Base-by-base conservation (phyloP, 2,113 vertebrate genomes). In the Cavia porcellus region DNA sequence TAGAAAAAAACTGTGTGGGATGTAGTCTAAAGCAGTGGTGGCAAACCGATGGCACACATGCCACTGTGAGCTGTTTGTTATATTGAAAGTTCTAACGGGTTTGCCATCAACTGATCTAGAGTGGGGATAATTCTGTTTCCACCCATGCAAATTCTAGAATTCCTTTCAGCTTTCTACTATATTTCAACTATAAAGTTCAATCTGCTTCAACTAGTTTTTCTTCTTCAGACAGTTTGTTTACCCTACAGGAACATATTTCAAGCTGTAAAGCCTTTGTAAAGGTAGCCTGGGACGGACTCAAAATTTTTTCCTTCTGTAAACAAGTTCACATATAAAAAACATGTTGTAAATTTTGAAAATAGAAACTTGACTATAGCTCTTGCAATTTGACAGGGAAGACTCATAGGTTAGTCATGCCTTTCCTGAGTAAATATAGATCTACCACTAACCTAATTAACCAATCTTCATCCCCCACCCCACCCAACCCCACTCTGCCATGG, bases 391-490 rank as follows among this genome's bases (percentile, higher is more conserved):
- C 3, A 20, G 79, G 88, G 72, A 92, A 61, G 90, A 87, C 42
- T 96, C 94, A 95, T 0, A 95, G 88, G 93, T 74, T 35, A 35
- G 64, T 87, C 86, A 96, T 93, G 80, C 45, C 38, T 95, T 94
- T 96, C 89, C 77, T 97, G 75, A 96, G 95, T 92, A 98, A 97
- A 98, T 96, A 88, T 45, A 61, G 89, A 84, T 96, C 88, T 94
- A 74, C 91, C 72, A 61, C 70, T 96, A 85, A 90, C 47, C 80
- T 77, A 93, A 82, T 89, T 74, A 81, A 1, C 35, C 22, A 66
- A 25, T 95, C 92, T 96, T 85, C 72, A 72, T 92, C 95, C 94
- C 88, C 15, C 77, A 50, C 94, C 20, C 57, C 57, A 22, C 61
- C 52, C 15, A 77, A 47, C 94, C 20, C 19, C 57, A 22, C 61